These are phyloP conservation scores for Physella acuta DNA, from an alignment of 1,140 invertebrate species.

Conservation along the genomic window DNA sequence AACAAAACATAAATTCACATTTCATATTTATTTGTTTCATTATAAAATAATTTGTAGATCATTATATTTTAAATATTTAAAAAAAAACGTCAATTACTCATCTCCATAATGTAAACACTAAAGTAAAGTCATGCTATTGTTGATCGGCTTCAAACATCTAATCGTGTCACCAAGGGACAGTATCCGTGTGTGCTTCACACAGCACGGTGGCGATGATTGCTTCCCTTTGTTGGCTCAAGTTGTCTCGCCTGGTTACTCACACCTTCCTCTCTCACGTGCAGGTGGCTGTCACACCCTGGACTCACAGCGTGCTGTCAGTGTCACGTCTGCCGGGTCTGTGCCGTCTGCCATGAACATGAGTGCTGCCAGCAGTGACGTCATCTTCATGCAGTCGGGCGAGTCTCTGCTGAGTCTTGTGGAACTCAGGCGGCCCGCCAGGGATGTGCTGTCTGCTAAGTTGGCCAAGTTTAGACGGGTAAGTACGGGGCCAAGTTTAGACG, in stretches of 20 bases:
- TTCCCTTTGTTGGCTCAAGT: background rate
- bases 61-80: too few relatives aligned
- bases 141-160: too few relatives aligned
- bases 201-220: background rate
- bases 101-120: too few relatives aligned
- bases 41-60: too few relatives aligned
- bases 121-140: too few relatives aligned
- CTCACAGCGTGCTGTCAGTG: background rate
- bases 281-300: background rate
- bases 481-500: too few relatives aligned
- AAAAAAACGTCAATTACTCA: too few relatives aligned
- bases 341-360: background rate
- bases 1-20: too few relatives aligned
- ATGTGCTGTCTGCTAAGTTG: constrained; percentile 17
- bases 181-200: too few relatives aligned
- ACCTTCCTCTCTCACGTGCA: background rate
- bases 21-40: too few relatives aligned
- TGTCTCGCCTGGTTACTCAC: too few relatives aligned
- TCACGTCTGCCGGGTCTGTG: background rate
- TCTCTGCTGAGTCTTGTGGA: constrained; percentile 36
- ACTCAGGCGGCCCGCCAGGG: constrained; percentile 26
- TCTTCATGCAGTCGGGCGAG: constrained; percentile 27
- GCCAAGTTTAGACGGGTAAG: constrained; percentile 29
- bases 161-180: too few relatives aligned
- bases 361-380: background rate